Base-by-base conservation (phyloP, 2,113 vertebrate species). In the Passer domesticus region DNA sequence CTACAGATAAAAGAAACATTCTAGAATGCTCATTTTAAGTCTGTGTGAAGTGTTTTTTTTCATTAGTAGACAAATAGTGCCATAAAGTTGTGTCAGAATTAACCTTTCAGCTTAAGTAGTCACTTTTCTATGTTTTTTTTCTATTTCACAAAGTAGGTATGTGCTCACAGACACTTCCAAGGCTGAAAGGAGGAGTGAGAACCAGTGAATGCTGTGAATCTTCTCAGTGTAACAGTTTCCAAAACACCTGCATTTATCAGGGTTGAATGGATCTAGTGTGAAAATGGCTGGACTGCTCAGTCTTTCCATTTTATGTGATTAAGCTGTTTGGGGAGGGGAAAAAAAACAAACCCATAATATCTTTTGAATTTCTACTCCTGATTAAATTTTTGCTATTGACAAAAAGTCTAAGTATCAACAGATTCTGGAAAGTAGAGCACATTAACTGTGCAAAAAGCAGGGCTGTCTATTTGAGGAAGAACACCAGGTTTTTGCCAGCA, bases 221-320 rank as follows among this genome's bases (percentile, higher is more conserved):
- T 94, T 96, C 75, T 91, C 97, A 70, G 60, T 56, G 35, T 95
- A 79, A 92, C 94, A 88, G 78, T 72, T 95, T 79, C 33, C 72
- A 41, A 94, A 96, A 95, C 81, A 95, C 91, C 86, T 94, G 53
- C 80, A 63, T 77, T 95, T 89, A 87, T 79, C 35, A 49, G 79
- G 31, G 66, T 37, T 74, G 70, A 83, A 56, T 53, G 68, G 31
- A 60, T 67, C n/a, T 81, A 11, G 44, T 81, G 85, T 85, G 87
- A 80, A 70, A 89, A 85, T 52, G 58, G 72, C 83, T 95, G 68
- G 43, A 75, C 37, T 59, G 15, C 41, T 70, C 43, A 31, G 44
- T 23, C 50, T 84, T 94, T 81, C 53, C 7, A 16, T 77, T 88
- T 55, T 21, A 4, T 63, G 8, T 41, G 55, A 43, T 81, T 74